phyloP scores from a whole-genome alignment of 2,888 invertebrate species.

The Pharmacophagus antenor region DNA sequence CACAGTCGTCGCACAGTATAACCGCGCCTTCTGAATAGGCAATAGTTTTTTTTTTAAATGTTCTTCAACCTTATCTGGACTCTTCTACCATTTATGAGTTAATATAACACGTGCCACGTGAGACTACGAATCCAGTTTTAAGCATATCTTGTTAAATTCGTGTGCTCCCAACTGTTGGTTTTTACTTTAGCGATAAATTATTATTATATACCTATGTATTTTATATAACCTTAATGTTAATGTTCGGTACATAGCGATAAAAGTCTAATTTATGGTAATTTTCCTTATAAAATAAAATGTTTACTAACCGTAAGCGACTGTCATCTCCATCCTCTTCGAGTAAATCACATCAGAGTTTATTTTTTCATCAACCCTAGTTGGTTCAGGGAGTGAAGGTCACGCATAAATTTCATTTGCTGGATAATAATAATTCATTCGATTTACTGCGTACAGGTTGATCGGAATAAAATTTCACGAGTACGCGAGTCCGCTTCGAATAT shows the following conservation, averaged over 20 bases:
- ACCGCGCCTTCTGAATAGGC: constrained; percentile 45
- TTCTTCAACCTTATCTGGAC: constrained; percentile 37
- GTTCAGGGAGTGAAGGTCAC: constrained; percentile 2
- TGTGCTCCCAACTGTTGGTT: not conserved
- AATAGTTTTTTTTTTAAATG: constrained; percentile 37
- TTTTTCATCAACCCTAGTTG: not conserved
- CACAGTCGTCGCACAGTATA: constrained; percentile 45
- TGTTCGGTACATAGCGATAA: not conserved
- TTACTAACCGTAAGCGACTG: constrained; percentile 24
- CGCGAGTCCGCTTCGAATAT: constrained; percentile 16
- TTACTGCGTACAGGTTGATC: constrained; percentile 17
- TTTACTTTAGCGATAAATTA: not conserved
- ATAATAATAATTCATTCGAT: constrained; percentile 18
- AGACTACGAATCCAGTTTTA: not conserved
- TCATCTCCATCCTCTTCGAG: constrained; percentile 9
- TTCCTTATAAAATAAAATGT: not conserved
- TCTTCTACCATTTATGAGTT: not conserved
- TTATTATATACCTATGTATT: not conserved
- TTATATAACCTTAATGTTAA: not conserved
- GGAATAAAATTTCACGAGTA: constrained; percentile 21
- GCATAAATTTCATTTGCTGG: not conserved
- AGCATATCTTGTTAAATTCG: not conserved
- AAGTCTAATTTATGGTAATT: not conserved
- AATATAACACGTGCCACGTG: not conserved
- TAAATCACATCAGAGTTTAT: not conserved